Percentiles rank a stretch among this genome's conserved stretches.
These are phyloP conservation scores for Rhinichthys klamathensis DNA, from an alignment of 2,113 vertebrate species.

Conservation along the genomic window DNA sequence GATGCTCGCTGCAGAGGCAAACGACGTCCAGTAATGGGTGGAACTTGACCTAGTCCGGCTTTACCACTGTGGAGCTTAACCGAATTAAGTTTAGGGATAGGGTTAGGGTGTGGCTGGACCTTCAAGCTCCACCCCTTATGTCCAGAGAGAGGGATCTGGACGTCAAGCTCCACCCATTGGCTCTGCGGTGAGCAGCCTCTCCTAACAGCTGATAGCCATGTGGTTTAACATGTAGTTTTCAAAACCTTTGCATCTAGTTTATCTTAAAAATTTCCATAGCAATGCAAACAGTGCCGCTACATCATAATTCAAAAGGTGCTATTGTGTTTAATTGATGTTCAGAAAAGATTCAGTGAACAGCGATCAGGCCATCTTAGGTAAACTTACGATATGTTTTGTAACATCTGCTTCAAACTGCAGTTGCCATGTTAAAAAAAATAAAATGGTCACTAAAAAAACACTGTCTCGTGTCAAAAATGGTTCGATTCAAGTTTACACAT, in stretches of 20 bases:
- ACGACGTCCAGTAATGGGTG: no score
- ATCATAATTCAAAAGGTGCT: slow-evolving; percentile 53
- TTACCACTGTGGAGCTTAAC: no score
- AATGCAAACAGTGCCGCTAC: slow-evolving; percentile 46
- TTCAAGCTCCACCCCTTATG: no score
- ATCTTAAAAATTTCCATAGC: neutral
- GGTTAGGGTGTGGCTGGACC: neutral
- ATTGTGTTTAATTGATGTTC: slow-evolving; percentile 55
- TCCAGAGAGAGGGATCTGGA: no score
- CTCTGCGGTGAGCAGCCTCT: no score
- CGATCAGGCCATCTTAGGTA: slow-evolving; percentile 58
- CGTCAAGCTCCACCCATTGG: no score
- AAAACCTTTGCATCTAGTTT: slow-evolving; percentile 40
- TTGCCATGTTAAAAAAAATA: slow-evolving; percentile 50
- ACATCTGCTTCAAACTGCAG: slow-evolving; percentile 56
- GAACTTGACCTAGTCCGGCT: no score
- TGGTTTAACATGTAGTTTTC: neutral
- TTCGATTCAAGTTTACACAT: no score
- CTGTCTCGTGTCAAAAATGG: neutral
- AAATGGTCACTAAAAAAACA: neutral
- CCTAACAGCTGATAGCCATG: neutral
- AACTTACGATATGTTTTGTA: slow-evolving; percentile 62
- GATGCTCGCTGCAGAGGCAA: no score
- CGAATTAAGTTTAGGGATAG: neutral
- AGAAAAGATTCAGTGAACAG: slow-evolving; percentile 6